Evolutionary conservation across 1,140 invertebrate genomes (phyloP).

Genomic region (Brachionus rotundiformis): DNA sequence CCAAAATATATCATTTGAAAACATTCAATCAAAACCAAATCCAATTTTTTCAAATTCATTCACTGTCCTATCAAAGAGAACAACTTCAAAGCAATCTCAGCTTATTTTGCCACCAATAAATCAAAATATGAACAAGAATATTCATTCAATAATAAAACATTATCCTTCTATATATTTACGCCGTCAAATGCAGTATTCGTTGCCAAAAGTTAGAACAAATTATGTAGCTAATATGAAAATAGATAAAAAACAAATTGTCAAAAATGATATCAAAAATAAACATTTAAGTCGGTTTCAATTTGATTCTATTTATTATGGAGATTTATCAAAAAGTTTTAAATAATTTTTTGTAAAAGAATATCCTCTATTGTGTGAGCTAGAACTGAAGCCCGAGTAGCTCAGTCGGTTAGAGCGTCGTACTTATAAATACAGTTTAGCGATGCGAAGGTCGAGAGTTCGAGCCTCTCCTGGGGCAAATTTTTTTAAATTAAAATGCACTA

Average conservation of each 20-base stretch:
- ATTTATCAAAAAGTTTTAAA: not conserved
- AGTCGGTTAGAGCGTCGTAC: conserved; percentile 50
- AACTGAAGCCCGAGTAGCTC: conserved; percentile 47
- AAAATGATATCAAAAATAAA: not conserved
- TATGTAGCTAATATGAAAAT: not conserved
- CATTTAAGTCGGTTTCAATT: not conserved
- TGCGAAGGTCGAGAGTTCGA: conserved; percentile 51
- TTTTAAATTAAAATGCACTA: not conserved
- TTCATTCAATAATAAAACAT: not conserved
- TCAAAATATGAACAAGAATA: not conserved
- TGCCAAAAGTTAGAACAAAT: conserved; percentile 14
- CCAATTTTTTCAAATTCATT: not conserved
- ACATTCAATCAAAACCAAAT: not conserved
- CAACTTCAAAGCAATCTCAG: not conserved
- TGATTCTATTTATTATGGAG: conserved; percentile 25
- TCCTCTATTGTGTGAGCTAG: not conserved
- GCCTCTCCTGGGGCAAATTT: conserved; percentile 45
- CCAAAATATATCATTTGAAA: not conserved
- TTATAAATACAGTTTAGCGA: conserved; percentile 47
- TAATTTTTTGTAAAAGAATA: not conserved
- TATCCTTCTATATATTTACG: conserved; percentile 6
- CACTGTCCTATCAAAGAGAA: not conserved
- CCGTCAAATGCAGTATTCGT: not conserved
- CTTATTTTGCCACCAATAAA: not conserved
- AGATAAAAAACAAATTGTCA: not conserved